phyloP scores from a whole-genome alignment of 37 sponge, comb jelly and placozoan genomes.

The Halisarca cf. caerulea region DNA sequence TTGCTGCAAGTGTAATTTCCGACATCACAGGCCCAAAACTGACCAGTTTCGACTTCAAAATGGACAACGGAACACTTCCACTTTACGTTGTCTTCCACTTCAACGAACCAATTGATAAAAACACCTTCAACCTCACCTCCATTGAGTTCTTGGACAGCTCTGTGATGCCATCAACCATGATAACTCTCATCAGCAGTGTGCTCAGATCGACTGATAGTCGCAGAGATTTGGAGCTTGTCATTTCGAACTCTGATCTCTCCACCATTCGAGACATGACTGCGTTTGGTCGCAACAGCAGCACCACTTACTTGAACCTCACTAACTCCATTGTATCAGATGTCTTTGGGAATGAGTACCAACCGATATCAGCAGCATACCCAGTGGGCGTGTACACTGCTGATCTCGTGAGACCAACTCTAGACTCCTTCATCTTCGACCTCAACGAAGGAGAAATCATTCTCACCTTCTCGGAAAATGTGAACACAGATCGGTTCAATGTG shows the following conservation, averaged over 20 bases:
- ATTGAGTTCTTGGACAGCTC: conserved; percentile 44
- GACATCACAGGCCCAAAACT: conserved; percentile 77
- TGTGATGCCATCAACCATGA: not conserved
- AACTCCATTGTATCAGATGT: conserved; percentile 54
- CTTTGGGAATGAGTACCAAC: conserved; percentile 31
- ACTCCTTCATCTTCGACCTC: conserved; percentile 68
- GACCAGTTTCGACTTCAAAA: conserved; percentile 73
- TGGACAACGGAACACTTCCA: conserved; percentile 76
- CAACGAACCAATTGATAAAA: conserved; percentile 71
- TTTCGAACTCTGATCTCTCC: conserved; percentile 24
- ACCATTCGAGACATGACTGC: conserved; percentile 51
- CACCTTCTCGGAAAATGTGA: conserved; percentile 75
- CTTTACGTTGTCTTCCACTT: conserved; percentile 72
- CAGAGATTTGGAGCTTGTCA: conserved; percentile 37
- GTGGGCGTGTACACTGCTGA: conserved; percentile 70
- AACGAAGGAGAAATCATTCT: conserved; percentile 58
- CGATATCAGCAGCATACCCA: conserved; percentile 32
- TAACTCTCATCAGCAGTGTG: conserved; percentile 23
- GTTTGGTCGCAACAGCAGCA: conserved; percentile 51
- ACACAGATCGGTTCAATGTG: conserved; percentile 44
- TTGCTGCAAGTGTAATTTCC: conserved; percentile 2
- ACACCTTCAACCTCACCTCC: conserved; percentile 26
- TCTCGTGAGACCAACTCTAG: conserved; percentile 60
- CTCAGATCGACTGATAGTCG: conserved; percentile 21
- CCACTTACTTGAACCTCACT: conserved; percentile 54